Evolutionary conservation across 2,113 vertebrate species (phyloP).

Genomic region (Pelecanus crispus): DNA sequence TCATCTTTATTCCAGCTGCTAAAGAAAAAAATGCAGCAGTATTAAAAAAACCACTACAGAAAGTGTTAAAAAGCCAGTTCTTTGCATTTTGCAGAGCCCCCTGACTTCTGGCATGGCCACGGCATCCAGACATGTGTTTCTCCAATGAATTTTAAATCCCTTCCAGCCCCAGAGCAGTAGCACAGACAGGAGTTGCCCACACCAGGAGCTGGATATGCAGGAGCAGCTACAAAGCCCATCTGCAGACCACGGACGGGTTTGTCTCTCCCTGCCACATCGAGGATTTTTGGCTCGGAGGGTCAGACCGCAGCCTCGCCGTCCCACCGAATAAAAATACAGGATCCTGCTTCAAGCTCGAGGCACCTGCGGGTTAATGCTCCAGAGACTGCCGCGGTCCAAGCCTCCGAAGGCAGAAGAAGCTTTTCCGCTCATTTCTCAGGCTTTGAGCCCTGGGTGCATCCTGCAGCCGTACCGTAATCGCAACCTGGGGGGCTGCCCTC

Average conservation of each 20-base stretch:
- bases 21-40: neutral
- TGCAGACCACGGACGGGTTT: neutral
- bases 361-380: neutral
- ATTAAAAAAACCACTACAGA: neutral
- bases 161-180: neutral
- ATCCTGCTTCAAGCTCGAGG: neutral
- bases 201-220: neutral
- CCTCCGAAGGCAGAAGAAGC: neutral
- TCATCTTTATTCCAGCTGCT: neutral
- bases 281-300: neutral
- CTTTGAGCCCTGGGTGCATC: neutral
- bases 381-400: neutral
- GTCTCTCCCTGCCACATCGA: neutral
- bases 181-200: neutral
- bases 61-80: neutral
- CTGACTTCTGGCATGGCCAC: neutral
- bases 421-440: neutral
- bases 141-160: neutral
- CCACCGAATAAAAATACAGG: neutral
- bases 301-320: neutral
- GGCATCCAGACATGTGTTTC: neutral
- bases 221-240: neutral
- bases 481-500: neutral
- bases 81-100: neutral
- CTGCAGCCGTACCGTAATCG: accelerated